These are phyloP conservation scores for Trisateles emortualis DNA, from an alignment of 2,888 invertebrate genomes.

Conservation along the genomic window DNA sequence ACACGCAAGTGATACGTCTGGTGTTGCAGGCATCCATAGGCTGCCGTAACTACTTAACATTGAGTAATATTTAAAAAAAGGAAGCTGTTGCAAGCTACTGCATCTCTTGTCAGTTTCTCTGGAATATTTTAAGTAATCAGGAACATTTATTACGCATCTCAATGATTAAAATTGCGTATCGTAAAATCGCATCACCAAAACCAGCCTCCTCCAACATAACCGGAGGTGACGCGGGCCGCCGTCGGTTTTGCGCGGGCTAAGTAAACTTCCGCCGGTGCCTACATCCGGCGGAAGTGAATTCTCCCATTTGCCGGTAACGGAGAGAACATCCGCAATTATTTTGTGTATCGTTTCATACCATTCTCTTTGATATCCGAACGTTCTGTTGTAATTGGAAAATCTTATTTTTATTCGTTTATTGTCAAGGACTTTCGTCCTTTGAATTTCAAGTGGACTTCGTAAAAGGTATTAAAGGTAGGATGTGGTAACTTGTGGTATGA, in stretches of 20 bases:
- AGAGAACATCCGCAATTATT: constrained; percentile 73
- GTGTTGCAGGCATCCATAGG: no score
- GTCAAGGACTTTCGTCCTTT: background rate
- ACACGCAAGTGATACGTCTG: no score
- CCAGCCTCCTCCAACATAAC: constrained; percentile 38
- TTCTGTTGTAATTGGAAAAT: constrained; percentile 42
- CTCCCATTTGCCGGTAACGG: constrained; percentile 72
- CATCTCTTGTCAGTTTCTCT: no score
- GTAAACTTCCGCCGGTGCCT: constrained; percentile 77
- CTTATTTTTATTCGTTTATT: constrained; percentile 10
- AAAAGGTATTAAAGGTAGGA: no score
- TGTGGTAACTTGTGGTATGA: no score
- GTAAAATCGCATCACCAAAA: constrained; percentile 29
- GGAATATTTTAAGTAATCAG: no score
- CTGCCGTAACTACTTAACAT: no score
- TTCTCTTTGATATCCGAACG: constrained; percentile 46
- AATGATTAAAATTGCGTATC: constrained; percentile 2
- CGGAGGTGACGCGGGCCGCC: constrained; percentile 65
- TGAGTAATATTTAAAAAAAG: no score
- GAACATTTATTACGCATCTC: no score
- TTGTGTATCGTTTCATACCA: constrained; percentile 61
- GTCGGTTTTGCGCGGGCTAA: constrained; percentile 72
- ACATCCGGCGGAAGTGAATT: constrained; percentile 72
- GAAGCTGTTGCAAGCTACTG: no score
- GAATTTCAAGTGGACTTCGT: background rate